Evolutionary conservation across 2,113 vertebrate species (phyloP).

Genomic region (Clarias gariepinus): DNA sequence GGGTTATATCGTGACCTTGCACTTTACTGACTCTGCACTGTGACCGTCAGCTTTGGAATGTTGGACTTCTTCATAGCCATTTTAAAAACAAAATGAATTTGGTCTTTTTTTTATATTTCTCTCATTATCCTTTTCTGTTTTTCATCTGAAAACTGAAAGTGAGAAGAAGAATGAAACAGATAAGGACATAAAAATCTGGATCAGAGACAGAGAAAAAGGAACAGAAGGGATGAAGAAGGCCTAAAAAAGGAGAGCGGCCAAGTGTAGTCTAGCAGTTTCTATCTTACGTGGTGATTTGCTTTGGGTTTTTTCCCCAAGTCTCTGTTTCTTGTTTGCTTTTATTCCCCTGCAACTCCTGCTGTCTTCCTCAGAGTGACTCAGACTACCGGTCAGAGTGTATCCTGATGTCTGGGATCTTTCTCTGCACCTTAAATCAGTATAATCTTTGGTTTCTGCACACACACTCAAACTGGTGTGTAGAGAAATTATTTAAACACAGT

Average conservation of each 20-base stretch:
- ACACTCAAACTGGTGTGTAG: neutral
- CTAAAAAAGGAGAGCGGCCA: neutral
- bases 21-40: conserved; percentile 33
- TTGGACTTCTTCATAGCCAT: conserved; percentile 48
- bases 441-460: conserved; percentile 11
- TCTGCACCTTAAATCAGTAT: neutral
- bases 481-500: neutral
- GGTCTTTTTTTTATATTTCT: neutral
- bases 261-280: conserved; percentile 10
- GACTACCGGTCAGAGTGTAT: neutral
- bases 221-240: neutral
- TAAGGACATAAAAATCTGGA: neutral
- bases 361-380: neutral
- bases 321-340: neutral
- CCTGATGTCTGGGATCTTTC: neutral
- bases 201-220: neutral
- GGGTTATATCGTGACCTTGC: conserved; percentile 48
- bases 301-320: conserved; percentile 13
- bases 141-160: neutral
- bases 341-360: conserved; percentile 7
- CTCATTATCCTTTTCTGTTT: conserved; percentile 26
- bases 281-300: neutral
- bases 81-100: conserved; percentile 34
- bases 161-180: neutral
- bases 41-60: conserved; percentile 62